Evolutionary conservation across 2,888 invertebrate genomes (phyloP).

Genomic region (Eucera pruinosa): DNA sequence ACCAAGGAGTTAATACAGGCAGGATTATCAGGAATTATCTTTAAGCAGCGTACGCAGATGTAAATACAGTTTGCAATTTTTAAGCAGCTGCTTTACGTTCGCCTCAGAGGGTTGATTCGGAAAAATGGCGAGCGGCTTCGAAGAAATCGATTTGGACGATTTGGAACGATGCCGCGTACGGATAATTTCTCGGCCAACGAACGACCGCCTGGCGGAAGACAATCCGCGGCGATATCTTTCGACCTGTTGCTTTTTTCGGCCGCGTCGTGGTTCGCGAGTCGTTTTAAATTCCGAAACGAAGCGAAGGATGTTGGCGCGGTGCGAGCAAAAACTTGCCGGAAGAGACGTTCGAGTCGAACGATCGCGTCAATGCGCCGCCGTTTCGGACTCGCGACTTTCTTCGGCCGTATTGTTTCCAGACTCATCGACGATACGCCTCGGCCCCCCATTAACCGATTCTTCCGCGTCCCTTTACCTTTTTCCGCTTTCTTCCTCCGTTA

Average conservation of each 20-base stretch:
- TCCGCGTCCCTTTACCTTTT: constrained; percentile 26
- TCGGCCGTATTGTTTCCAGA: constrained; percentile 28
- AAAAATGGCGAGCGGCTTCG: no score
- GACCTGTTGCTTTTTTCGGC: background rate
- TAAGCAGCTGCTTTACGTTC: no score
- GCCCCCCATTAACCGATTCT: constrained; percentile 27
- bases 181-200: constrained; percentile 16
- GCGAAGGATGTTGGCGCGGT: constrained; percentile 4
- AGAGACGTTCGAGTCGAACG: constrained; percentile 15
- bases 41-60: no score
- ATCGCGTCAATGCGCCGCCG: background rate
- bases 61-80: no score
- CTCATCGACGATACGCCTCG: constrained; percentile 38
- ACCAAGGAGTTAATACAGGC: no score
- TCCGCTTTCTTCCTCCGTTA: background rate
- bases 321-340: constrained; percentile 40
- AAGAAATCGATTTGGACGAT: no score
- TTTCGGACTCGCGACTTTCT: no score
- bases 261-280: constrained; percentile 5
- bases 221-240: constrained; percentile 25
- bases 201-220: constrained; percentile 32
- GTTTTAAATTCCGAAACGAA: constrained; percentile 48
- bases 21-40: no score
- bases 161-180: background rate
- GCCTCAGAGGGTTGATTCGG: no score